phyloP scores from a whole-genome alignment of 1,140 invertebrate species.

The Lutraria rhynchaena region DNA sequence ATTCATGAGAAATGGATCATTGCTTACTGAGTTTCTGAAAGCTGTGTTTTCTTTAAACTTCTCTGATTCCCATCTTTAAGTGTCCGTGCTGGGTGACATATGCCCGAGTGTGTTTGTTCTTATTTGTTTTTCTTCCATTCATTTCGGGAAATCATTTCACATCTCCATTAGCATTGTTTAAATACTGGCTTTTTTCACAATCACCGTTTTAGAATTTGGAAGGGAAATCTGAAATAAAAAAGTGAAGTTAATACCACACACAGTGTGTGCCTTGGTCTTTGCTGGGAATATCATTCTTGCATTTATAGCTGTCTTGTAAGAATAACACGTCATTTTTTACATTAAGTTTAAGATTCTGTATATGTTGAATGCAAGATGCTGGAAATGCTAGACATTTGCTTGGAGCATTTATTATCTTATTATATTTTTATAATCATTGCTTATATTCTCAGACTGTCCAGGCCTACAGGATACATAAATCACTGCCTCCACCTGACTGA shows the following conservation, averaged over 20 bases:
- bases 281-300: too few relatives aligned
- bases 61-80: slow-evolving; percentile 22
- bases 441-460: too few relatives aligned
- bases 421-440: too few relatives aligned
- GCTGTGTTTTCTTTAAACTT: slow-evolving; percentile 36
- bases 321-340: too few relatives aligned
- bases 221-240: not conserved
- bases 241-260: slow-evolving; percentile 6
- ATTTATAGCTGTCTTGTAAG: too few relatives aligned
- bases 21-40: too few relatives aligned
- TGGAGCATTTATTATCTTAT: too few relatives aligned
- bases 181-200: slow-evolving; percentile 26
- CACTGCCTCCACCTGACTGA: too few relatives aligned
- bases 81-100: slow-evolving; percentile 6
- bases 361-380: too few relatives aligned
- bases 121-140: slow-evolving; percentile 54
- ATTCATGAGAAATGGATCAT: not conserved
- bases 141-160: not conserved
- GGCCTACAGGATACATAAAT: too few relatives aligned
- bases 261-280: not conserved
- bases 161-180: slow-evolving; percentile 52
- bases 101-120: slow-evolving; percentile 29
- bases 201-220: not conserved
- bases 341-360: too few relatives aligned
- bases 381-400: too few relatives aligned